Conservation (phyloP, 1,140 invertebrate genomes). For the Lamellibrachia luymesi region DNA sequence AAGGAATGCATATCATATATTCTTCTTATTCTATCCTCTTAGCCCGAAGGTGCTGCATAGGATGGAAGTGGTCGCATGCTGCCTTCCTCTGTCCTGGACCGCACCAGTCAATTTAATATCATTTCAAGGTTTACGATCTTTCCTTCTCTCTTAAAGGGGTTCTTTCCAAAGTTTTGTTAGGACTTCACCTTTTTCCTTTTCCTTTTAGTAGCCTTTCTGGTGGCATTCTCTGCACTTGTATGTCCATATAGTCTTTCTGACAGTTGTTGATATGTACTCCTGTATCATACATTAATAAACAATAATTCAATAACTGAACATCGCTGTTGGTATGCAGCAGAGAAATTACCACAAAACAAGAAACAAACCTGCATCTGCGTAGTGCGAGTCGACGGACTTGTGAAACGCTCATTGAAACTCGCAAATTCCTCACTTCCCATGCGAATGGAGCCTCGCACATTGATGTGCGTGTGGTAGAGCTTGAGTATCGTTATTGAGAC, state of each 20-base stretch:
- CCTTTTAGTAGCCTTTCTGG: not conserved
- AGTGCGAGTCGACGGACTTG: not conserved
- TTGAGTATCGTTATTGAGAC: conserved; percentile 20
- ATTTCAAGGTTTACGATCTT: no score
- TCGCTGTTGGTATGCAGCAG: not conserved
- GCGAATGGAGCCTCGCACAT: conserved; percentile 10
- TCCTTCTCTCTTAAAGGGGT: no score
- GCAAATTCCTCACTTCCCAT: conserved; percentile 16
- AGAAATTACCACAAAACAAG: not conserved
- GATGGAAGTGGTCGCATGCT: no score
- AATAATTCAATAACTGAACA: no score
- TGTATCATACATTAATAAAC: not conserved
- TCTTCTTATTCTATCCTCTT: no score
- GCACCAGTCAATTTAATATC: no score
- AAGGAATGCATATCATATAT: no score
- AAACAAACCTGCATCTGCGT: not conserved
- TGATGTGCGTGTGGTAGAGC: conserved; percentile 7
- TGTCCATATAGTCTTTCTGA: not conserved
- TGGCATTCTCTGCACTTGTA: not conserved
- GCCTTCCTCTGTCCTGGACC: no score
- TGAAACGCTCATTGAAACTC: not conserved
- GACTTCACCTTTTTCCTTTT: not conserved
- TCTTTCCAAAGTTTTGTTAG: not conserved
- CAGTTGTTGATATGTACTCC: not conserved
- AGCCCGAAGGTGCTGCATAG: no score